Evolutionary conservation across 2,113 vertebrate genomes (phyloP).

Genomic region (Motacilla tschutschensis): DNA sequence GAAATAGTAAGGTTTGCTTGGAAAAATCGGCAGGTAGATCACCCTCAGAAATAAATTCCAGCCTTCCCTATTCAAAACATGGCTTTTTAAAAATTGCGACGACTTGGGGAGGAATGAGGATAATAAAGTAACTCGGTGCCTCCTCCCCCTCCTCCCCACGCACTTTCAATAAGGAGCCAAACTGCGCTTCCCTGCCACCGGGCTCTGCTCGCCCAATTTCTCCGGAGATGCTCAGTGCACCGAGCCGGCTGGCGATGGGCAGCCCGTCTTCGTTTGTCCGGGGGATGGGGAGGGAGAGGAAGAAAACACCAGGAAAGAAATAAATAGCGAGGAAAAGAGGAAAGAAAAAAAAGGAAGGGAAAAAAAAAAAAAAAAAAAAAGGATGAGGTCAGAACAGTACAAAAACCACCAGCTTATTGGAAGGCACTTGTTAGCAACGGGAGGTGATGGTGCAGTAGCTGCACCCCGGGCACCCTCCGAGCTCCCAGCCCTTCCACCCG

Average conservation of each 20-base stretch:
- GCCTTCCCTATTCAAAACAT: constrained; percentile 20
- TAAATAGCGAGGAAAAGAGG: neutral
- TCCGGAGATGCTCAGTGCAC: neutral
- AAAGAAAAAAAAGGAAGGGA: too few relatives aligned
- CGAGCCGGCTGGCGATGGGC: neutral
- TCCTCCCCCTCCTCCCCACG: constrained; percentile 37
- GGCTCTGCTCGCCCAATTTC: neutral
- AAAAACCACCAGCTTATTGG: neutral
- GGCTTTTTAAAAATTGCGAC: neutral
- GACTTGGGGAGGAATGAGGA: constrained; percentile 17
- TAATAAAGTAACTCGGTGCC: constrained; percentile 31
- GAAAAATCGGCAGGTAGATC: constrained; percentile 16
- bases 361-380: too few relatives aligned
- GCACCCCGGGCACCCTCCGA: neutral
- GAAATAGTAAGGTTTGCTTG: constrained; percentile 6
- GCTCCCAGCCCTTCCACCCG: constrained; percentile 16
- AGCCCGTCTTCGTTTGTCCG: neutral
- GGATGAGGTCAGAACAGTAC: neutral
- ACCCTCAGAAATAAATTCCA: constrained; percentile 26
- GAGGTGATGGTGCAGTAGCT: neutral
- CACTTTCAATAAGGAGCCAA: neutral
- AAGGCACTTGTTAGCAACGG: neutral
- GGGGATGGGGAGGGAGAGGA: neutral
- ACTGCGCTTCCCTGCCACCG: neutral
- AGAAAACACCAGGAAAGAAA: neutral